These are phyloP conservation scores for Scalopus aquaticus DNA, from an alignment of 2,113 vertebrate species.

Conservation along the genomic window DNA sequence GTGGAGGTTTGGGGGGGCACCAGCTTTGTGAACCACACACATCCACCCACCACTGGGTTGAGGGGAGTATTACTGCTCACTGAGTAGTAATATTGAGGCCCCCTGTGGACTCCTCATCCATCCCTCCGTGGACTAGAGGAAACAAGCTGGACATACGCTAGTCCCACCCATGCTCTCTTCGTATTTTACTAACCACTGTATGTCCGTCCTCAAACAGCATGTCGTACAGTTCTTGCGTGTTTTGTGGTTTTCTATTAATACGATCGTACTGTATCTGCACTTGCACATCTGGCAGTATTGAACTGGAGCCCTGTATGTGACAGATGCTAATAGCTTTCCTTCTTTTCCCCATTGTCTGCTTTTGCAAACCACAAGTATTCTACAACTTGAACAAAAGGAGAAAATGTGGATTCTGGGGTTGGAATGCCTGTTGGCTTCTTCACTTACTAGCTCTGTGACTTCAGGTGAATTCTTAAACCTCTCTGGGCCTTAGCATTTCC, in stretches of 20 bases:
- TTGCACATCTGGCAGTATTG: background rate
- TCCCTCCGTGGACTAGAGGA: background rate
- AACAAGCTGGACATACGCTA: too few relatives aligned
- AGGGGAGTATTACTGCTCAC: background rate
- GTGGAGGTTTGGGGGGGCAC: background rate
- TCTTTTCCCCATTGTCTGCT: background rate
- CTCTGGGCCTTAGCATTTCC: background rate
- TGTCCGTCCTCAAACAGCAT: background rate
- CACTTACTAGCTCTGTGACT: background rate
- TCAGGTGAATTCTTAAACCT: background rate
- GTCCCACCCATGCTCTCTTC: background rate
- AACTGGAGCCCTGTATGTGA: background rate
- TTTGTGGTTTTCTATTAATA: background rate
- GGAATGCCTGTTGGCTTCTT: background rate
- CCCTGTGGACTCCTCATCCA: background rate
- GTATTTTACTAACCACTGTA: background rate
- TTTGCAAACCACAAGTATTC: background rate
- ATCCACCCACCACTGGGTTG: fast-evolving
- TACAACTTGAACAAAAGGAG: background rate
- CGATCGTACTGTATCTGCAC: background rate
- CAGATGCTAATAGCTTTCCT: background rate
- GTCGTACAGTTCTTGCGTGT: background rate
- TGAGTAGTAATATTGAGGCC: too few relatives aligned
- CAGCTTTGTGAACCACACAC: background rate
- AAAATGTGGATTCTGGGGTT: background rate